A percentile compares a stretch with the other conserved stretches of the same genome.
These are phyloP conservation scores for Thamnophis elegans DNA, from an alignment of 2,797 vertebrate genomes.

Conservation along the genomic window DNA sequence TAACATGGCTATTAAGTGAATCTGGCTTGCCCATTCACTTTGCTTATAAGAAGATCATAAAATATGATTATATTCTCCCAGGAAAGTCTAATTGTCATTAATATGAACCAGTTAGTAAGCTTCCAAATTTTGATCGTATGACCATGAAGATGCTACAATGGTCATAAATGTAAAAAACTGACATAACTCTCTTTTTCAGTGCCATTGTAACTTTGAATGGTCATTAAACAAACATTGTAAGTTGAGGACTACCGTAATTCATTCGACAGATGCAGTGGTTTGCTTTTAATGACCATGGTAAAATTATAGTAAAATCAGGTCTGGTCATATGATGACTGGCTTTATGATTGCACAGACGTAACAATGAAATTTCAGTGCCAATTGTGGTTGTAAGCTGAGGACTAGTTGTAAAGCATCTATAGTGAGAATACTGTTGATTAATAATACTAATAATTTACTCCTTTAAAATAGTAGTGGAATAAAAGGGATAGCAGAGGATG, in stretches of 20 bases:
- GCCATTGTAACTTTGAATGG: background rate
- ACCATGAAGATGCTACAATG: background rate
- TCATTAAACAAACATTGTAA: background rate
- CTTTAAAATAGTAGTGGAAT: background rate
- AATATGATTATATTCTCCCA: background rate
- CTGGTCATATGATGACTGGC: background rate
- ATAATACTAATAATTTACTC: background rate
- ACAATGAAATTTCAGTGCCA: background rate
- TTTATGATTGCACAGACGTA: background rate
- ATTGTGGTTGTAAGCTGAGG: background rate
- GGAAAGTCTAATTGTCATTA: background rate
- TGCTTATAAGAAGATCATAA: background rate
- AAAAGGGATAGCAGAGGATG: background rate
- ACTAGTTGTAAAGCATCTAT: background rate
- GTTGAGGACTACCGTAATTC: background rate
- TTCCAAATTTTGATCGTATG: background rate
- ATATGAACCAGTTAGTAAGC: background rate
- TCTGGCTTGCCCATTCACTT: background rate
- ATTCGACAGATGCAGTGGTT: background rate
- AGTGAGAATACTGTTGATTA: background rate
- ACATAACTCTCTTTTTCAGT: background rate
- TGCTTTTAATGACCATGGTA: background rate
- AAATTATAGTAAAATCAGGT: background rate
- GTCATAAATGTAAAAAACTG: background rate
- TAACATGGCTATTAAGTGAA: background rate